These are phyloP conservation scores for Drosophila atripex DNA, from an alignment of 2,888 invertebrate genomes.

Conservation along the genomic window DNA sequence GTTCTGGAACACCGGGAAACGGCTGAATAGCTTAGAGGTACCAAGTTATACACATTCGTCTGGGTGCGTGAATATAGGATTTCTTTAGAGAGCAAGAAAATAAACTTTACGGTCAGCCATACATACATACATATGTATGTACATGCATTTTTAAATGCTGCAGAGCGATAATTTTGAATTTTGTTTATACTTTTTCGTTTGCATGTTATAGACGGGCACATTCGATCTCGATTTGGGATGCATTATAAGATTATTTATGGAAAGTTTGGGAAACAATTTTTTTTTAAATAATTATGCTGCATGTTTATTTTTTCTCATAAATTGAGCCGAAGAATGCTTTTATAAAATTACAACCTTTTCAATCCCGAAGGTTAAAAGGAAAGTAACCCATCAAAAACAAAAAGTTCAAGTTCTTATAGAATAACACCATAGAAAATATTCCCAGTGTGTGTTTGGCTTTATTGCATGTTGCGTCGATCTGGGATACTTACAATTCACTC, in stretches of 20 bases:
- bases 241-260: background rate
- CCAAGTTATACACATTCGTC: background rate
- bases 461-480: constrained; percentile 26
- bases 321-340: too few species aligned
- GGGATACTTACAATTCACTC: constrained; percentile 45
- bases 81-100: constrained; percentile 27
- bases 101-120: constrained; percentile 22
- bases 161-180: background rate
- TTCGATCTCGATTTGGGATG: background rate
- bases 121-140: too few species aligned
- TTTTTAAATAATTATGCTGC: too few species aligned
- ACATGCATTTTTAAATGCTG: background rate
- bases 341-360: background rate
- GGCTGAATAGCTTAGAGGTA: background rate
- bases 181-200: constrained; percentile 4
- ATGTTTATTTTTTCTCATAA: too few species aligned
- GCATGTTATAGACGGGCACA: background rate
- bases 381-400: too few species aligned
- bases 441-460: background rate
- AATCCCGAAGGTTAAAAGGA: background rate
- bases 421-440: too few species aligned
- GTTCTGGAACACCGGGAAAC: background rate
- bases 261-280: too few species aligned
- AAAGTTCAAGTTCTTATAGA: too few species aligned
- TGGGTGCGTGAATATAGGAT: constrained; percentile 3